Percentiles rank a stretch among this genome's conserved stretches.
Evolutionary conservation across 2,888 invertebrate genomes (phyloP).

Genomic region (Atethmia centrago): DNA sequence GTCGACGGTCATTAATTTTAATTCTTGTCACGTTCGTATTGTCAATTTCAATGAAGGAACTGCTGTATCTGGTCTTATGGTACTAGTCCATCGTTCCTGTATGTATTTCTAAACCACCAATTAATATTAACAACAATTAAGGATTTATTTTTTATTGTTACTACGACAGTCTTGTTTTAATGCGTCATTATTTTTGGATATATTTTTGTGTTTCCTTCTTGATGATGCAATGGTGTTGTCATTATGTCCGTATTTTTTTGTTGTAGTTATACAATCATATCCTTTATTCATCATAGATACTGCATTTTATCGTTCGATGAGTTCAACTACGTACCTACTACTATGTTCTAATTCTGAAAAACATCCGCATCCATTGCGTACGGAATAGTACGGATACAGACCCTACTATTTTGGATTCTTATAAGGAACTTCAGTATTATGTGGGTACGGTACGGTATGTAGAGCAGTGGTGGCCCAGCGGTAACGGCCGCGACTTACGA

Average conservation of each 20-base stretch:
- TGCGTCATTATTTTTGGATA: constrained; percentile 13
- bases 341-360: not conserved
- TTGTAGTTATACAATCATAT: constrained; percentile 12
- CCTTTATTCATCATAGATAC: constrained; percentile 1
- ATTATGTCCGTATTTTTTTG: constrained; percentile 1
- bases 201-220: not conserved
- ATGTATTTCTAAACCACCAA: constrained; percentile 33
- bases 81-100: constrained; percentile 13
- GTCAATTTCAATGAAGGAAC: constrained; percentile 53
- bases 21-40: constrained; percentile 52
- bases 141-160: constrained; percentile 22
- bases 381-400: constrained; percentile 29
- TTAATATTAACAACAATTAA: constrained; percentile 32
- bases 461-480: too few species aligned
- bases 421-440: constrained; percentile 66
- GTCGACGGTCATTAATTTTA: constrained; percentile 21
- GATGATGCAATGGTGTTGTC: constrained; percentile 23
- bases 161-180: constrained; percentile 3
- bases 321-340: constrained; percentile 15
- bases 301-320: constrained; percentile 8
- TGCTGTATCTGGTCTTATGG: constrained; percentile 26
- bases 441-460: too few species aligned
- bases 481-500: too few species aligned
- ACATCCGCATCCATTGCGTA: constrained; percentile 42
- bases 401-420: constrained; percentile 51